Evolutionary conservation across 2,888 invertebrate species (phyloP), one percentile per base, ranked within the genome.

Genomic region (Aphodius granarius): DNA sequence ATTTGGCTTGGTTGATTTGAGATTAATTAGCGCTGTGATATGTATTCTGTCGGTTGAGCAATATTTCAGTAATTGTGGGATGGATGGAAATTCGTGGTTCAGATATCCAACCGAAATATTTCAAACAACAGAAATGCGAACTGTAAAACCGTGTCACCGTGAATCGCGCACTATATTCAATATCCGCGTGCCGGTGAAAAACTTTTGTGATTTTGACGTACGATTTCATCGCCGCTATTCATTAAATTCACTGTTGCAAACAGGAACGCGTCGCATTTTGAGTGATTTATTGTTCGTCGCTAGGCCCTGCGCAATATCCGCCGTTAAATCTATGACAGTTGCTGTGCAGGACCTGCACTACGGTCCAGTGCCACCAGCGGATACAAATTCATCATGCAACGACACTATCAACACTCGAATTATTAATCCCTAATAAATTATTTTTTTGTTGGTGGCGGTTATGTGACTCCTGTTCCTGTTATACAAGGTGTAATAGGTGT

Each of bases 401-500:
- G 18, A 19, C 68, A 68, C 68, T 22, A 13, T 21, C 68, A 22
- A 20, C 68, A 5, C 1, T 65, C 4, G 19, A 68, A 68, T 68
- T 68, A 68, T 68, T 68, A 68, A 68, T 68, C 19, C 68, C 68
- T 21, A 68, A 68, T 68, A 68, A 68, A 68, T 68, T 68, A 68
- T 68, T 68, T 68, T 68, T 68, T 68, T 19, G n/a, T n/a, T n/a
- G n/a, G 19, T 22, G 9, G 19, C 9, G 13, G 66, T 66, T 17
- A n/a, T 2, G 43, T 13, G 1, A 13, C 3, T 13, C 3, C 13
- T 43, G 43, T 43, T 43, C 9, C 43, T 3, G 13, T 43, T 43
- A n/a, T n/a, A n/a, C n/a, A n/a, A n/a, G n/a, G n/a, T n/a, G n/a
- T n/a, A n/a, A n/a, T n/a, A n/a, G n/a, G n/a, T n/a, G n/a, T n/a